Conservation (phyloP, 2,888 invertebrate genomes). For the Drosophila anceps region DNA sequence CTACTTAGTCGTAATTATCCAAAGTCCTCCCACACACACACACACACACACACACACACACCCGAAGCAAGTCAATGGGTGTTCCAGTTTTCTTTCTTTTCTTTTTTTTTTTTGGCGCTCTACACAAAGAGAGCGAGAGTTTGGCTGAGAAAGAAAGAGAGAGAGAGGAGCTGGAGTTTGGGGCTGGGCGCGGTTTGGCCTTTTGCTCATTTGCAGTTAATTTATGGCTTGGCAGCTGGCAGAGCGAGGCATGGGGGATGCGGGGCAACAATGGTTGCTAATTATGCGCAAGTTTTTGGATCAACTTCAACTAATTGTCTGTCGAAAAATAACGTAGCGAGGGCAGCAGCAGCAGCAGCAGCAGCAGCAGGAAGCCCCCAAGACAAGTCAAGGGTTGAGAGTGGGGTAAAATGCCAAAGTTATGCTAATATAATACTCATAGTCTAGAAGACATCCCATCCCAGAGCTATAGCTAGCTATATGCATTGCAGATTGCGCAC, state of each 20-base stretch:
- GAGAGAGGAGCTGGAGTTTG: slow-evolving; percentile 14
- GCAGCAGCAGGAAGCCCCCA: slow-evolving; percentile 22
- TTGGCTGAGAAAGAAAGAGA: too few species aligned
- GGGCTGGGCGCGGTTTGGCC: slow-evolving; percentile 36
- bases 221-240: slow-evolving; percentile 49
- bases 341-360: slow-evolving; percentile 24
- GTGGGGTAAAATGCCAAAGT: slow-evolving; percentile 28
- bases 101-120: slow-evolving; percentile 6
- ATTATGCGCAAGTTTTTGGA: slow-evolving; percentile 75
- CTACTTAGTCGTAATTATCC: slow-evolving; percentile 47
- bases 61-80: neutral
- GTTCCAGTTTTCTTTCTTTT: slow-evolving; percentile 3
- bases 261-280: slow-evolving; percentile 67
- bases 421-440: slow-evolving; percentile 48
- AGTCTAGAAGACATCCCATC: slow-evolving; percentile 8
- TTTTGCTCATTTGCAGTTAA: slow-evolving; percentile 63
- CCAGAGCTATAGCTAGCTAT: neutral
- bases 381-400: neutral
- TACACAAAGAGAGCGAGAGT: slow-evolving; percentile 1
- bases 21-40: slow-evolving; percentile 2
- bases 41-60: neutral
- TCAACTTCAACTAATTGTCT: slow-evolving; percentile 69
- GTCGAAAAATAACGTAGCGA: slow-evolving; percentile 31
- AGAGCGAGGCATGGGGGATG: slow-evolving; percentile 17
- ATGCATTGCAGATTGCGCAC: slow-evolving; percentile 42